Evolutionary conservation across 2,113 vertebrate species (phyloP).

Genomic region (Leucopsar rothschildi): DNA sequence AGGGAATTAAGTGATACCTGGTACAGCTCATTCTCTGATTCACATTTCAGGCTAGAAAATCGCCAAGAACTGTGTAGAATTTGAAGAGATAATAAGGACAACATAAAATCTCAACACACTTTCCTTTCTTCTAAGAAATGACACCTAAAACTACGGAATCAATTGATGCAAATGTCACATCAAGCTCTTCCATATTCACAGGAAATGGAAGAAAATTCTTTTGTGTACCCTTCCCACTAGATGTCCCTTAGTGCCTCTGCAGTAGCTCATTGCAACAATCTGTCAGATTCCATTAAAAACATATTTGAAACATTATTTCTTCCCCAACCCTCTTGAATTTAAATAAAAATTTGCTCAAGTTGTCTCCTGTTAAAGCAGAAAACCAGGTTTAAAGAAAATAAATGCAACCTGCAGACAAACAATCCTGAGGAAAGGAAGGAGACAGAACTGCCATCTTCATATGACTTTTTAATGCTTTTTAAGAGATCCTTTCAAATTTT

Average conservation of each 20-base stretch:
- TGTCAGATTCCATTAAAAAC: background rate
- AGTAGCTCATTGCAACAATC: background rate
- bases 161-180: background rate
- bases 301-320: background rate
- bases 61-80: fast-evolving
- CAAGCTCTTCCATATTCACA: background rate
- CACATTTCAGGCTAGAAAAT: background rate
- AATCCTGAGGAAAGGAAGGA: background rate
- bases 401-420: background rate
- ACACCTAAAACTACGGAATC: background rate
- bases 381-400: background rate
- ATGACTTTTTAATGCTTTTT: background rate
- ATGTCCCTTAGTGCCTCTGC: background rate
- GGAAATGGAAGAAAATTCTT: background rate
- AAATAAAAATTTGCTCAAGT: background rate
- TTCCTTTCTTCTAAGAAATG: background rate
- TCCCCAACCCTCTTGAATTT: background rate
- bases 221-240: background rate
- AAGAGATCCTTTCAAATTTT: background rate
- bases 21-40: background rate
- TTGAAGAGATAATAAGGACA: background rate
- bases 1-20: background rate
- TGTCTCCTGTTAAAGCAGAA: background rate
- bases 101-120: background rate
- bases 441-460: background rate